A percentile compares a stretch with the other conserved stretches of the same genome.
Conservation (phyloP, 2,113 vertebrate species). For the Cephalopterus ornatus region DNA sequence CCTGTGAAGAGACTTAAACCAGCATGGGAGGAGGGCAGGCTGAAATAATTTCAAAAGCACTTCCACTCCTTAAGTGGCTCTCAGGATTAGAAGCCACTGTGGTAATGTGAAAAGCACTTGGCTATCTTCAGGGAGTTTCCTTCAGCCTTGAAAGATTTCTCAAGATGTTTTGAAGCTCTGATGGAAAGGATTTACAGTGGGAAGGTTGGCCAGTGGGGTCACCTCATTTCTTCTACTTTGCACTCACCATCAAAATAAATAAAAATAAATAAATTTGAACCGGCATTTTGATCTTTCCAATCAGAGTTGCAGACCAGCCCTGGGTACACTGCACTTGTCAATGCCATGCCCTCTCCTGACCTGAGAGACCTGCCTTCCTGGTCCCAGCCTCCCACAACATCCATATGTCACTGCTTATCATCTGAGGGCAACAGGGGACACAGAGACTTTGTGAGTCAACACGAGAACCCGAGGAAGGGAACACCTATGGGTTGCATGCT, state of each 20-base stretch:
- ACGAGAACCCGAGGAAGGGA: neutral
- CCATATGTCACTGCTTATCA: neutral
- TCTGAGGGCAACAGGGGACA: neutral
- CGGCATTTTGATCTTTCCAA: neutral
- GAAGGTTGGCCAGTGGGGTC: neutral
- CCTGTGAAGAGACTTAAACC: neutral
- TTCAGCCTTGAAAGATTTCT: neutral
- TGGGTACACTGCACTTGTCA: neutral
- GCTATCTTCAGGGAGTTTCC: neutral
- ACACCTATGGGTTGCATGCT: neutral
- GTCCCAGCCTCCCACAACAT: neutral
- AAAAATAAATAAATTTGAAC: neutral
- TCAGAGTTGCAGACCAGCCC: neutral
- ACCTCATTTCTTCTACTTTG: neutral
- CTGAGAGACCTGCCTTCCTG: neutral
- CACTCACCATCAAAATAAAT: neutral
- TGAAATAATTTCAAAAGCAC: neutral
- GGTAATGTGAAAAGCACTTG: neutral
- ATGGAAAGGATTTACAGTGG: neutral
- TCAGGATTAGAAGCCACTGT: neutral
- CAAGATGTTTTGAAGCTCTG: neutral
- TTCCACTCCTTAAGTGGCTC: neutral
- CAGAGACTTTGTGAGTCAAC: neutral
- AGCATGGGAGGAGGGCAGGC: neutral
- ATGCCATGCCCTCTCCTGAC: neutral